A percentile compares a stretch with the other conserved stretches of the same genome.
Conservation (phyloP, 1,140 invertebrate genomes). For the Scaptomyza montana region DNA sequence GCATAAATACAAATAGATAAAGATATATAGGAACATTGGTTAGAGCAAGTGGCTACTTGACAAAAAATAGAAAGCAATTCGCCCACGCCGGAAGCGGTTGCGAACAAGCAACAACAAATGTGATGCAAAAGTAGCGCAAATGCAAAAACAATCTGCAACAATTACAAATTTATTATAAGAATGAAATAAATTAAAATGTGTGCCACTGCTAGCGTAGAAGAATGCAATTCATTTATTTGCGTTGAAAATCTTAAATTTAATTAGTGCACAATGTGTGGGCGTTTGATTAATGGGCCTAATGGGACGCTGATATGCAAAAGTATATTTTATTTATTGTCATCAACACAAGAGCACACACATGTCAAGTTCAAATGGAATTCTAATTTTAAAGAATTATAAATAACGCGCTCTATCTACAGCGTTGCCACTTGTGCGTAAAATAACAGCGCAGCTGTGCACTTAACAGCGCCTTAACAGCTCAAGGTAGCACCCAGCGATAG, state of each 20-base stretch:
- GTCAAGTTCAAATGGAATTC: neutral
- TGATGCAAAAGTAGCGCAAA: conserved; percentile 27
- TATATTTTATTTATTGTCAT: neutral
- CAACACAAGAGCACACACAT: neutral
- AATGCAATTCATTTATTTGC: conserved; percentile 51
- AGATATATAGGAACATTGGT: conserved; percentile 5
- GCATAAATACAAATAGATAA: neutral
- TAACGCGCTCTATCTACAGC: neutral
- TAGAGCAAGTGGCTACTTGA: conserved; percentile 16
- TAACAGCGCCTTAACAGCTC: conserved; percentile 9
- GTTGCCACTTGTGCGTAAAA: conserved; percentile 7
- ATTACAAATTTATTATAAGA: conserved; percentile 34
- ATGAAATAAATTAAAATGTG: conserved; percentile 50
- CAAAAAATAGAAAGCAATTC: conserved; percentile 48
- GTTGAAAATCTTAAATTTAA: conserved; percentile 44
- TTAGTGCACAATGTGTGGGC: conserved; percentile 49
- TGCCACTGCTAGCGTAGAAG: conserved; percentile 55
- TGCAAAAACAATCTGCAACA: conserved; percentile 2
- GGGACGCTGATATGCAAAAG: conserved; percentile 2
- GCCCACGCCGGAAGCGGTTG: conserved; percentile 58
- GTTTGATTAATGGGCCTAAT: conserved; percentile 62
- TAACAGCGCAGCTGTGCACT: neutral
- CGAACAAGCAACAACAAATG: conserved; percentile 5
- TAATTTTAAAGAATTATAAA: neutral
- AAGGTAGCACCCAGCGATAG: neutral